These are phyloP conservation scores for Amphimedon queenslandica DNA, from an alignment of 37 sponge, comb jelly and placozoan genomes.

Conservation along the genomic window DNA sequence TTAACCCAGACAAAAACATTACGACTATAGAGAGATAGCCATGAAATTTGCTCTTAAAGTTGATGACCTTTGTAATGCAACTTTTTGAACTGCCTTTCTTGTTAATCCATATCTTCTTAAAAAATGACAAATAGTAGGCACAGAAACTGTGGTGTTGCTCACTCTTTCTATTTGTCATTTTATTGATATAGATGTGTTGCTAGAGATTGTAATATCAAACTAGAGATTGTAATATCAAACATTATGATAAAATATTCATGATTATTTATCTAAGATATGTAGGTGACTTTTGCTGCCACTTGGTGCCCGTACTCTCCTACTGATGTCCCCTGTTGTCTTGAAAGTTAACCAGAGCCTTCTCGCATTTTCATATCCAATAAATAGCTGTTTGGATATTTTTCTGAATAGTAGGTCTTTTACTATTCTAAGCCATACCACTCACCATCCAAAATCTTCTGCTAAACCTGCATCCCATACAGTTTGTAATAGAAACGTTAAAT, in stretches of 20 bases:
- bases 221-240: too few species aligned
- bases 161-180: background rate
- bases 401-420: too few species aligned
- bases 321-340: too few species aligned
- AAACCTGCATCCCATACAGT: too few species aligned
- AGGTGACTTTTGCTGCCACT: too few species aligned
- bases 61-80: conserved; percentile 13
- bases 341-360: too few species aligned
- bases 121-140: conserved; percentile 6
- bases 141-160: background rate
- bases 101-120: conserved; percentile 12
- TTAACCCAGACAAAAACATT: conserved; percentile 17
- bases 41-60: conserved; percentile 9
- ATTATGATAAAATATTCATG: conserved; percentile 12
- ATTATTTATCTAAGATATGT: conserved; percentile 5
- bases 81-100: conserved; percentile 7
- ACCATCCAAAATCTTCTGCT: too few species aligned
- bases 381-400: too few species aligned
- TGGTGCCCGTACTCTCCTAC: too few species aligned
- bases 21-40: conserved; percentile 5
- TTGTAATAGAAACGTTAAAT: too few species aligned
- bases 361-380: too few species aligned
- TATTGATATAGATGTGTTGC: background rate
- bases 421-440: too few species aligned
- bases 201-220: conserved; percentile 1